Evolutionary conservation across 2,113 vertebrate genomes (phyloP).

Genomic region (Notothenia coriiceps): DNA sequence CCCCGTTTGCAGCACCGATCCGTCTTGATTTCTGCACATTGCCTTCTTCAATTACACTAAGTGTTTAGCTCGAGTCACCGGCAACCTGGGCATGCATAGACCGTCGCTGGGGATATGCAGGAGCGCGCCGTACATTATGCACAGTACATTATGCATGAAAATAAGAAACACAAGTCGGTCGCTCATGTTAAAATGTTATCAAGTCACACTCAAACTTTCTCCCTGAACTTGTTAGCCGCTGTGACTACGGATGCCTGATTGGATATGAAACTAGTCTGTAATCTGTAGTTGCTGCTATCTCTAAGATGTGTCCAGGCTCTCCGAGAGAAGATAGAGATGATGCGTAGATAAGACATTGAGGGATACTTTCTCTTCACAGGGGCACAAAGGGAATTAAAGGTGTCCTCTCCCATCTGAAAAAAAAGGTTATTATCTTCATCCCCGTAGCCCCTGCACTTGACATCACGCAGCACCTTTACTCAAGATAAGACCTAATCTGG

Average conservation of each 20-base stretch:
- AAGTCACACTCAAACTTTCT: constrained; percentile 19
- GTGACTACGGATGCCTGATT: constrained; percentile 44
- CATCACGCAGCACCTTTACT: constrained; percentile 76
- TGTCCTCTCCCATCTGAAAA: constrained; percentile 71
- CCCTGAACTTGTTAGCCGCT: constrained; percentile 29
- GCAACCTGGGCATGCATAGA: constrained; percentile 54
- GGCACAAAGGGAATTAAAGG: constrained; percentile 77
- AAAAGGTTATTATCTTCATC: constrained; percentile 82
- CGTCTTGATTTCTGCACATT: constrained; percentile 84
- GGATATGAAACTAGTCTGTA: constrained; percentile 54
- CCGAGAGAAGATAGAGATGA: constrained; percentile 72
- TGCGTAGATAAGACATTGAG: constrained; percentile 78
- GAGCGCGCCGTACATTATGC: constrained; percentile 22
- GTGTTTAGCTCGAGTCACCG: constrained; percentile 69
- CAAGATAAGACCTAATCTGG: constrained; percentile 85
- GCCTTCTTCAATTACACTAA: constrained; percentile 84
- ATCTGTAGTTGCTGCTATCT: constrained; percentile 68
- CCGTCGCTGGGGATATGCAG: constrained; percentile 32
- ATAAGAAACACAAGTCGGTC: constrained; percentile 42
- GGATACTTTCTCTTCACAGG: constrained; percentile 73
- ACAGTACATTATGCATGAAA: constrained; percentile 47
- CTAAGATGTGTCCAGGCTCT: constrained; percentile 69
- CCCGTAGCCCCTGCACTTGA: constrained; percentile 70
- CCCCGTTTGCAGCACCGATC: constrained; percentile 77
- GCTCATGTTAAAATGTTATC: constrained; percentile 30